Base-by-base conservation (phyloP, 2,888 invertebrate genomes). In the Myopa testacea region DNA sequence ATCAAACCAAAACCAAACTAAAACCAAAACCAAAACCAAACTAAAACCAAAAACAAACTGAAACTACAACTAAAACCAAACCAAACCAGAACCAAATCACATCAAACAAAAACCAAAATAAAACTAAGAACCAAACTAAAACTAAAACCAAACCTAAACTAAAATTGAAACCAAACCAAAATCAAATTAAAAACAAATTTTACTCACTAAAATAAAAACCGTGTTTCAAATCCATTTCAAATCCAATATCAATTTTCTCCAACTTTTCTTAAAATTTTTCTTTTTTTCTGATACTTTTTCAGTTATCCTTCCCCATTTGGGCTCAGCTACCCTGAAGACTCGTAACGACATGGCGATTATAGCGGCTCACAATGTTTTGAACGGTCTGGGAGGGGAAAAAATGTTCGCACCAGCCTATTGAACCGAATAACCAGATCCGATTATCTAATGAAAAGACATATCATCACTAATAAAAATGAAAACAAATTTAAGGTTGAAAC, bases 281-380 rank as follows among this genome's bases (percentile, higher is more conserved):
- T 50, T 1, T 8, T 14, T 55, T n/a, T 10, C 10, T 12, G 55
- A 8, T 12, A 4, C n/a, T 55, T 55, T 38, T 16, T 8, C 90
- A 95, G 95, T 96, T 78, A 88, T 98, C 40, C 89, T 94, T 10
- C 97, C 98, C 7, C 98, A 98, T 90, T 92, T 98, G 83, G 97
- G 95, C 73, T 96, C 96, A 84, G 95, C 96, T 0, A 96, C 96
- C 0, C 84, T 91, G 8, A 92, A 92, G 80, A 95, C 96, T 0
- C 92, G 96, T 81, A 91, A 90, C 75, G 93, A 93, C 40, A 97
- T 97, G 97, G 93, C 94, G 0, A 90, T 91, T 45, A 89, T 95
- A 38, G 93, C 96, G 2, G 95, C 95, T 0, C 91, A 93, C 86
- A 97, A 98, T 88, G 93, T 97, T 63, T 87, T 96, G 45, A 92